Conservation (phyloP, 2,113 vertebrate genomes). For the Bubo blakistoni region DNA sequence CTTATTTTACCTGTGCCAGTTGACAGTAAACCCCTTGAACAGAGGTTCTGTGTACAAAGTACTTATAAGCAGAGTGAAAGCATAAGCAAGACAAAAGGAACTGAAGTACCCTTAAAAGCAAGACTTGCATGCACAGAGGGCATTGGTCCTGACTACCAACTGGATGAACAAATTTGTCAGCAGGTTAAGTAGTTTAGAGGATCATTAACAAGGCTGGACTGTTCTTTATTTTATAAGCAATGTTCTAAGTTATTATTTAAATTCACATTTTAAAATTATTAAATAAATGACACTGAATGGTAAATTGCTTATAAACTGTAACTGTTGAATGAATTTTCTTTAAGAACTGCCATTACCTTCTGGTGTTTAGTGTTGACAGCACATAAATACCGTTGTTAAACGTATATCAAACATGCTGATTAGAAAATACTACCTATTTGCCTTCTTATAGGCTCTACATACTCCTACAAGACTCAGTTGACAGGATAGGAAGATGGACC, state of each 20-base stretch:
- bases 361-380: not conserved
- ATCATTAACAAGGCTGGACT: not conserved
- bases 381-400: not conserved
- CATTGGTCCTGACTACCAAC: not conserved
- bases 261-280: not conserved
- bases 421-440: not conserved
- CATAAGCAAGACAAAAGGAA: not conserved
- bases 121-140: not conserved
- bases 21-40: slow-evolving; percentile 24
- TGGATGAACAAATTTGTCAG: not conserved
- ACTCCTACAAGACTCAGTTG: not conserved
- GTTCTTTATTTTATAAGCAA: not conserved
- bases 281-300: not conserved
- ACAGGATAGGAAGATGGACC: not conserved
- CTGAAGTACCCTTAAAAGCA: slow-evolving; percentile 21
- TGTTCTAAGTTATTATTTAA: not conserved
- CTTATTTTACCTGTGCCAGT: slow-evolving; percentile 47
- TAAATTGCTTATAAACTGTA: not conserved
- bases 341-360: not conserved
- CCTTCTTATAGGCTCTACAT: not conserved
- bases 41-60: not conserved
- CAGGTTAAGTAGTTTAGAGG: not conserved
- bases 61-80: not conserved
- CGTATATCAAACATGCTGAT: not conserved
- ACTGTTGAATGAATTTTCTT: not conserved